phyloP scores from a whole-genome alignment of 1,140 invertebrate genomes.

The Ditylenchus dipsaci region DNA sequence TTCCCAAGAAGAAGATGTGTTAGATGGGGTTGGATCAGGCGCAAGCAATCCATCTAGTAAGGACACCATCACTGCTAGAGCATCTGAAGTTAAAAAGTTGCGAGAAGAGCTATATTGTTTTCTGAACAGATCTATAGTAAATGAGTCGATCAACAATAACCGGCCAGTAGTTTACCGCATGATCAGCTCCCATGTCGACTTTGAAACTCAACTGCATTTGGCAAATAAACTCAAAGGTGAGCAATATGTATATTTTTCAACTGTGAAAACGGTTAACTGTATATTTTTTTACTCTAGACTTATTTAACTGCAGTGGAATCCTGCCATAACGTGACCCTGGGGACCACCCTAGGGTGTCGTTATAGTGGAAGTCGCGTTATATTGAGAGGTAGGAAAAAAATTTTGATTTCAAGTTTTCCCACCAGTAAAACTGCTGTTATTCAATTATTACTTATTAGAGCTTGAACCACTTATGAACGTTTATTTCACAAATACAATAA shows the following conservation, averaged over 20 bases:
- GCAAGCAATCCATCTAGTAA: neutral
- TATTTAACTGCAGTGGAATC: no score
- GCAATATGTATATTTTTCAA: neutral
- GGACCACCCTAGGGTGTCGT: no score
- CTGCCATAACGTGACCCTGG: no score
- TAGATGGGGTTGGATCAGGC: neutral
- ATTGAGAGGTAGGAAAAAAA: neutral
- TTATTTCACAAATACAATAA: no score
- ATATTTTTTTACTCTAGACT: no score
- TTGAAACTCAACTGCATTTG: constrained; percentile 39
- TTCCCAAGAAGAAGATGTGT: neutral
- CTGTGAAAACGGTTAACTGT: no score
- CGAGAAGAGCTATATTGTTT: constrained; percentile 33
- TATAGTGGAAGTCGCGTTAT: neutral
- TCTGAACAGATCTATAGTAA: constrained; percentile 27
- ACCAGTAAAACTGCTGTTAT: neutral
- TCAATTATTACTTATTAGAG: neutral
- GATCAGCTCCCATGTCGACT: constrained; percentile 37
- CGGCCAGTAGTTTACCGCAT: constrained; percentile 32
- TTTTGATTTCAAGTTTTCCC: neutral
- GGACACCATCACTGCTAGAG: constrained; percentile 4
- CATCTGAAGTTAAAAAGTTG: constrained; percentile 18
- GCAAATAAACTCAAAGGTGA: constrained; percentile 22
- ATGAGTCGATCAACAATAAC: constrained; percentile 31
- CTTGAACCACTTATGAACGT: no score